These are phyloP conservation scores for Donacobius atricapilla DNA, from an alignment of 2,113 vertebrate species.

Conservation along the genomic window DNA sequence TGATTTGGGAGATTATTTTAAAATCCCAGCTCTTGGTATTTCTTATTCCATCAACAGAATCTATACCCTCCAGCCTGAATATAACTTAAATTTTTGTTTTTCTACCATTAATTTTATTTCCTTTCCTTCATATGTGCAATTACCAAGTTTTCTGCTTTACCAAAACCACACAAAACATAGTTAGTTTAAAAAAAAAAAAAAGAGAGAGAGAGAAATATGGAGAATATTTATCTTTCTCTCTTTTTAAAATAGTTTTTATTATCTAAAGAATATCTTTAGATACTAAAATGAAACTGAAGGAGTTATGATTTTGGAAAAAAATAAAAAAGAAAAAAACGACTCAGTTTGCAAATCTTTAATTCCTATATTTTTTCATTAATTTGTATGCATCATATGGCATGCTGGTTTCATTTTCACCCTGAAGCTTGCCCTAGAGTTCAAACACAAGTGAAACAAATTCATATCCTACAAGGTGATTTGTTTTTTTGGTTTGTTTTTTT, in stretches of 20 bases:
- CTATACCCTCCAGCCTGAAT: neutral
- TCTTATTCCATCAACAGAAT: neutral
- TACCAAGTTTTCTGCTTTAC: neutral
- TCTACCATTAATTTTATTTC: neutral
- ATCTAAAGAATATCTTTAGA: neutral
- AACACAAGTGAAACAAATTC: neutral
- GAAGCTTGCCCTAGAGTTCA: neutral
- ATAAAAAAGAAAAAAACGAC: neutral
- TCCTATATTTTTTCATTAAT: neutral
- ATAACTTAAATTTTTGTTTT: neutral
- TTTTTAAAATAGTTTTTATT: neutral
- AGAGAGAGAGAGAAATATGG: neutral
- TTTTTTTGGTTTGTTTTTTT: fast-evolving
- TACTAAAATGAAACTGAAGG: neutral
- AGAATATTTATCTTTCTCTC: neutral
- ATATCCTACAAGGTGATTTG: neutral
- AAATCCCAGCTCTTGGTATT: neutral
- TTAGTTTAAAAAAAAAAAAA: neutral
- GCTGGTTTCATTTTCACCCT: neutral
- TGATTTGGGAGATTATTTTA: neutral
- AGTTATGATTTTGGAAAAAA: neutral
- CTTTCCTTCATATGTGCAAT: neutral
- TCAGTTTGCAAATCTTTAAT: neutral
- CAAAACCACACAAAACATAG: neutral
- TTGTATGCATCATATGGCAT: neutral